A percentile compares a stretch with the other conserved stretches of the same genome.
These are phyloP conservation scores for Drosophila kuntzei DNA, from an alignment of 2,888 invertebrate species.

Conservation along the genomic window DNA sequence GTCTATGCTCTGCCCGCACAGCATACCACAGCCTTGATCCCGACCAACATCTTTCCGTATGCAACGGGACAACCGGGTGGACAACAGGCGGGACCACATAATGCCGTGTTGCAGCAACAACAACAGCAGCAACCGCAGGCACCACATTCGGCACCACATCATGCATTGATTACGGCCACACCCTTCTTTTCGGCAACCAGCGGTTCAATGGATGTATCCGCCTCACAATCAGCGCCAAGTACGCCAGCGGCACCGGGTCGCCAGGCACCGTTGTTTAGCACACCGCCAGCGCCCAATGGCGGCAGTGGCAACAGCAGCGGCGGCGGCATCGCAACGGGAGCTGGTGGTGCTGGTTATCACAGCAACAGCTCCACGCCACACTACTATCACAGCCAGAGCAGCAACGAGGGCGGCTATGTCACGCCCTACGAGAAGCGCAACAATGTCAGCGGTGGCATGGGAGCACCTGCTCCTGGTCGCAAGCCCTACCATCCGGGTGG, in stretches of 20 bases:
- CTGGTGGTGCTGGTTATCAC: slow-evolving; percentile 63
- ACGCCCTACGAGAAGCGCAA: slow-evolving; percentile 79
- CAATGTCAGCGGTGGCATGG: slow-evolving; percentile 46
- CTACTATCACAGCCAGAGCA: slow-evolving; percentile 75
- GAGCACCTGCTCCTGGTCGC: slow-evolving; percentile 35
- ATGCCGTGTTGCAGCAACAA: slow-evolving; percentile 55
- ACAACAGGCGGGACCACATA: slow-evolving; percentile 59
- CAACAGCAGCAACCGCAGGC: slow-evolving; percentile 59
- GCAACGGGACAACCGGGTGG: slow-evolving; percentile 70
- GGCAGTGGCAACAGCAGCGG: slow-evolving; percentile 40
- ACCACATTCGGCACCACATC: slow-evolving; percentile 76
- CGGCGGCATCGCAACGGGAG: slow-evolving; percentile 21
- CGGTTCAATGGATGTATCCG: slow-evolving; percentile 53
- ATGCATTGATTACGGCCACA: slow-evolving; percentile 83
- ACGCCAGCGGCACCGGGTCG: slow-evolving; percentile 81
- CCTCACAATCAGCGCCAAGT: slow-evolving; percentile 85
- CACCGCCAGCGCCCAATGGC: slow-evolving; percentile 83
- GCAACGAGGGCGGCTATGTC: slow-evolving; percentile 61
- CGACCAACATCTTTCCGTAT: slow-evolving; percentile 85
- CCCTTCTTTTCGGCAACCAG: slow-evolving; percentile 80
- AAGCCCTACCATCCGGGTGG: slow-evolving; percentile 71
- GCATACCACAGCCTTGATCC: slow-evolving; percentile 83
- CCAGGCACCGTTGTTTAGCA: slow-evolving; percentile 85
- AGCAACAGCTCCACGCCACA: slow-evolving; percentile 82
- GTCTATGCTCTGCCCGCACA: slow-evolving; percentile 85